These are phyloP conservation scores for Hylaeus anthracinus DNA, from an alignment of 1,140 invertebrate genomes.

Conservation along the genomic window DNA sequence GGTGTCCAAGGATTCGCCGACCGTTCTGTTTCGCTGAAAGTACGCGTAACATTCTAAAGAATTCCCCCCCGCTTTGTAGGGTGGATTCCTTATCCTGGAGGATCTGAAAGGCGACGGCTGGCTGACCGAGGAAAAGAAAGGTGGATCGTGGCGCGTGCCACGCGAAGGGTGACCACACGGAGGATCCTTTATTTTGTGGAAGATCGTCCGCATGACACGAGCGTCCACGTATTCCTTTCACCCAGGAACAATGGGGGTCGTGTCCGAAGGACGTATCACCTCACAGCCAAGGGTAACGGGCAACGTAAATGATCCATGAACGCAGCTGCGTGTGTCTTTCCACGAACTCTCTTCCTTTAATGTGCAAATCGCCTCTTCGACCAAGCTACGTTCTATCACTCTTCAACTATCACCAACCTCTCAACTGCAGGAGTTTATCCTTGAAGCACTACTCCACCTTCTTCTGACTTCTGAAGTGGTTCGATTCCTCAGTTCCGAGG, in stretches of 20 bases:
- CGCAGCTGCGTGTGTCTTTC: slow-evolving; percentile 64
- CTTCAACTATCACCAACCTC: too few species aligned
- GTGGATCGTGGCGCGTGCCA: slow-evolving; percentile 53
- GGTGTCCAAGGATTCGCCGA: not conserved
- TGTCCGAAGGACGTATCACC: slow-evolving; percentile 54
- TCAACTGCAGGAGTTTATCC: too few species aligned
- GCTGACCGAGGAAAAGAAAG: slow-evolving; percentile 14
- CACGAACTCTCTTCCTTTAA: slow-evolving; percentile 13
- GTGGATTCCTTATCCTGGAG: slow-evolving; percentile 44
- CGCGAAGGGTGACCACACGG: slow-evolving; percentile 23
- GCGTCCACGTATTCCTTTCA: slow-evolving; percentile 57
- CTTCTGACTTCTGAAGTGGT: too few species aligned
- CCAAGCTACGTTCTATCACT: too few species aligned
- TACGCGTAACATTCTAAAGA: slow-evolving; percentile 33
- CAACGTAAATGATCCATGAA: slow-evolving; percentile 68
- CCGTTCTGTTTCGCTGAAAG: slow-evolving; percentile 9
- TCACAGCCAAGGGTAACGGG: slow-evolving; percentile 53
- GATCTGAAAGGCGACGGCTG: slow-evolving; percentile 43
- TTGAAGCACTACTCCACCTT: too few species aligned
- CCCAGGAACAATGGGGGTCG: slow-evolving; percentile 39
- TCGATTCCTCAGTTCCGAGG: too few species aligned
- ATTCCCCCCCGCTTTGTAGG: not conserved
- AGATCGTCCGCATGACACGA: slow-evolving; percentile 51
- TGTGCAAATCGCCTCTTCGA: not conserved
- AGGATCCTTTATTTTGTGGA: slow-evolving; percentile 50